A percentile compares a stretch with the other conserved stretches of the same genome.
These are phyloP conservation scores for Tenthredo scrophulariae DNA, from an alignment of 2,888 invertebrate species.

Conservation along the genomic window DNA sequence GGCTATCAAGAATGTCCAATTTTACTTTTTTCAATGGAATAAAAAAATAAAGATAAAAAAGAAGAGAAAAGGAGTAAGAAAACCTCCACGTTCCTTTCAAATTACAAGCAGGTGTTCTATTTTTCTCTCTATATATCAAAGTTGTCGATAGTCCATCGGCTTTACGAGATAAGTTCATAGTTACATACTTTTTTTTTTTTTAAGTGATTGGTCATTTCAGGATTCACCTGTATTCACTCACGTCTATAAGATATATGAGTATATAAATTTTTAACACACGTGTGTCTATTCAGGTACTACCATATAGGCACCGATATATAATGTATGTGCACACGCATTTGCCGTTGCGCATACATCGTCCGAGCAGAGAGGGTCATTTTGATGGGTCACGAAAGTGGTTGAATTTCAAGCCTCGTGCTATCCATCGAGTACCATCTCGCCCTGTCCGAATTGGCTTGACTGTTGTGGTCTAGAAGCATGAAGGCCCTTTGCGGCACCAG, in stretches of 20 bases:
- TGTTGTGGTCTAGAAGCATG: not conserved
- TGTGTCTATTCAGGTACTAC: too few species aligned
- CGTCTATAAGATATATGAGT: not conserved
- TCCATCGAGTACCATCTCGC: slow-evolving; percentile 49
- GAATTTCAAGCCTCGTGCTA: slow-evolving; percentile 26
- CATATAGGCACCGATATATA: not conserved
- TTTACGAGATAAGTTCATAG: not conserved
- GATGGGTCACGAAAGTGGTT: slow-evolving; percentile 36
- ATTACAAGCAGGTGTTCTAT: slow-evolving; percentile 37
- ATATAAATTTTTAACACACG: not conserved
- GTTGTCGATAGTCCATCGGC: slow-evolving; percentile 39
- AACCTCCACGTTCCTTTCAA: not conserved
- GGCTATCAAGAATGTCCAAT: slow-evolving; percentile 44
- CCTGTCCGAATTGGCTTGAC: slow-evolving; percentile 29
- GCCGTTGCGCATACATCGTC: slow-evolving; percentile 1
- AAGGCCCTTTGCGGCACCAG: slow-evolving; percentile 23
- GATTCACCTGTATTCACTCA: slow-evolving; percentile 21
- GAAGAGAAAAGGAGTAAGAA: not conserved
- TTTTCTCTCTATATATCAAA: slow-evolving; percentile 8
- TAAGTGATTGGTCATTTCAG: slow-evolving; percentile 32
- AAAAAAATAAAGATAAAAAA: not conserved
- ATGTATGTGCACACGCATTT: not conserved
- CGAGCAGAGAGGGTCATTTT: slow-evolving; percentile 39
- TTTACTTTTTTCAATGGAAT: not conserved
- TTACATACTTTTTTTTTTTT: not conserved